Base-by-base conservation (phyloP, 1,140 invertebrate species). In the Drosophila santomea region DNA sequence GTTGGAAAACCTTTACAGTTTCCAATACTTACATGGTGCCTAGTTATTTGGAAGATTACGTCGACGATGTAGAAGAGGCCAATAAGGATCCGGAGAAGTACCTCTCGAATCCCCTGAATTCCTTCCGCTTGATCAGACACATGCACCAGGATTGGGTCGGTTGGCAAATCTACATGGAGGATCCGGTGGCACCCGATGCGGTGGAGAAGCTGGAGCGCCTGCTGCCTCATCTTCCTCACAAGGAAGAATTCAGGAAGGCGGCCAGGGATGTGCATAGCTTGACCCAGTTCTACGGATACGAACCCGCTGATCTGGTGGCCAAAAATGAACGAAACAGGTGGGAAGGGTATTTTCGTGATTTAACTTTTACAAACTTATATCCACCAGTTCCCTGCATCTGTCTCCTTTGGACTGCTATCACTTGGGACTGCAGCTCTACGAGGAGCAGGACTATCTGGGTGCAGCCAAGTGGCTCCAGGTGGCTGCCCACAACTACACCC, bases 21-120 rank as follows among this genome's bases (percentile, higher is more conserved):
- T 20, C 4, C 4, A 4, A 10, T 25, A 25, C 25, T 25, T 4
- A 25, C 25, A 25, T 5, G 4, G 4, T 25, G 25, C 4, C 25
- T 25, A 71, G 80, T 20, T 80, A 78, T 1, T 8, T 86, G 1
- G 7, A 20, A 1, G 78, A 85, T 15, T 85, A 85, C 11, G 43
- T 94, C 94, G 41, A 96, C 97, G 93, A 96, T 97, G 92, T 96
- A 54, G 93, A 94, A 58, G 93, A 92, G 36, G 96, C 98, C 81
- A 96, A 97, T 85, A 92, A 94, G 12, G 94, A 94, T 81, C 97
- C 97, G 0, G 95, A 86, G n/a, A 25, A 69, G 8, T 91, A 78
- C 48, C 15, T 90, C 4, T 52, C 82, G 2, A 90, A 90, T 55
- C 82, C 90, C 0, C n/a, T 84, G 1, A 83, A 79, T 41, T 43